phyloP scores from a whole-genome alignment of 2,888 invertebrate species.

The Choreutis nemorana region DNA sequence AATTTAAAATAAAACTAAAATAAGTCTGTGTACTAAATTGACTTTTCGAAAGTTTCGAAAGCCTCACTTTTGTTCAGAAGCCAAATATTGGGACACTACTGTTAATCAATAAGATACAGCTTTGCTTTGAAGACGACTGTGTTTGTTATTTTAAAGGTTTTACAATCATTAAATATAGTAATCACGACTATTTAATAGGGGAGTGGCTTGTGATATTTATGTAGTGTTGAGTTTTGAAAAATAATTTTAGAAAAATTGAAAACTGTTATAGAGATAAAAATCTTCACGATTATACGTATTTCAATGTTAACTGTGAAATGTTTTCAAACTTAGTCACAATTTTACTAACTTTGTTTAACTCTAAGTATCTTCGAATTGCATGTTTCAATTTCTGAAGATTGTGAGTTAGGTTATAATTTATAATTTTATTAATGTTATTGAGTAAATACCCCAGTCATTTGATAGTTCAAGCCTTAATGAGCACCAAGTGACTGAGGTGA shows the following conservation, averaged over 20 bases:
- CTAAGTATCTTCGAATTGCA: slow-evolving; percentile 7
- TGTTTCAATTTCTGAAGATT: slow-evolving; percentile 5
- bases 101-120: slow-evolving; percentile 42
- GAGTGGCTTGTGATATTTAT: slow-evolving; percentile 59
- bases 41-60: no score
- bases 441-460: no score
- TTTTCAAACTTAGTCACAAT: neutral
- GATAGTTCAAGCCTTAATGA: no score
- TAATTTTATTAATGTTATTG: neutral
- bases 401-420: neutral
- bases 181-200: slow-evolving; percentile 39
- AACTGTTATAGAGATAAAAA: no score
- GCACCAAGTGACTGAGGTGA: neutral
- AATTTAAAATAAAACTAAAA: no score
- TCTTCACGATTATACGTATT: no score
- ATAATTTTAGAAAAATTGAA: no score
- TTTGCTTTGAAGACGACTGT: slow-evolving; percentile 54
- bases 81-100: no score
- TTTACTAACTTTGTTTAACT: slow-evolving; percentile 4
- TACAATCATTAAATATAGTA: slow-evolving; percentile 18
- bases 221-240: no score
- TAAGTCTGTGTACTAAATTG: no score
- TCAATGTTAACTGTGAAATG: slow-evolving; percentile 9
- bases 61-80: no score
- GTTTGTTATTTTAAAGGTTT: slow-evolving; percentile 22